phyloP scores from a whole-genome alignment of 2,888 invertebrate genomes.

The Ptychoptera albimana region DNA sequence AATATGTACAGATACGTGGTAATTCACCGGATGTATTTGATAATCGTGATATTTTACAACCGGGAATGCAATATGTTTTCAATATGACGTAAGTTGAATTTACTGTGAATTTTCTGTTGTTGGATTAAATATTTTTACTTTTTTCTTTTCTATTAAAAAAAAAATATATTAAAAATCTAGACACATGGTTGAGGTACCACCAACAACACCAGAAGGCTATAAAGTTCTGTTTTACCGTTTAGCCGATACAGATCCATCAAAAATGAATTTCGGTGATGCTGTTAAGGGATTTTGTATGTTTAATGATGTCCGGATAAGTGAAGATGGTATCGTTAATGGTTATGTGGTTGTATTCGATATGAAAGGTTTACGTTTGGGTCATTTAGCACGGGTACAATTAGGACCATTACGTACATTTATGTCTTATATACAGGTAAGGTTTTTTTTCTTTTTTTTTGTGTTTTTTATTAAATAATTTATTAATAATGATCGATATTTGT shows the following conservation, averaged over 20 bases:
- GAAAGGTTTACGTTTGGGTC: conserved; percentile 48
- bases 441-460: conserved; percentile 22
- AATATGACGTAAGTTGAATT: conserved; percentile 41
- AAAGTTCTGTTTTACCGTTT: conserved; percentile 43
- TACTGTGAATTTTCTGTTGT: neutral
- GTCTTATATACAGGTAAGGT: conserved; percentile 40
- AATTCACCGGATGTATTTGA: conserved; percentile 41
- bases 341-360: conserved; percentile 52
- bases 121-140: neutral
- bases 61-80: conserved; percentile 36
- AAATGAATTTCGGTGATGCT: conserved; percentile 44
- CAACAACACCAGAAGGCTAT: conserved; percentile 43
- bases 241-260: conserved; percentile 43
- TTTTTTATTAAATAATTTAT: conserved; percentile 1
- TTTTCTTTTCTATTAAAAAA: no score
- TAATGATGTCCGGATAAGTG: conserved; percentile 46
- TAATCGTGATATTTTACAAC: conserved; percentile 36
- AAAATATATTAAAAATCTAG: no score
- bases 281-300: conserved; percentile 49
- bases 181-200: conserved; percentile 43
- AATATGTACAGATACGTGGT: conserved; percentile 24
- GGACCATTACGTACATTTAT: conserved; percentile 46
- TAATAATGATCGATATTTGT: conserved; percentile 10
- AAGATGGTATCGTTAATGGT: conserved; percentile 38
- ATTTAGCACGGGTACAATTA: conserved; percentile 44